These are phyloP conservation scores for Gymnocephalus cernua DNA, from an alignment of 2,113 vertebrate species.

Conservation along the genomic window DNA sequence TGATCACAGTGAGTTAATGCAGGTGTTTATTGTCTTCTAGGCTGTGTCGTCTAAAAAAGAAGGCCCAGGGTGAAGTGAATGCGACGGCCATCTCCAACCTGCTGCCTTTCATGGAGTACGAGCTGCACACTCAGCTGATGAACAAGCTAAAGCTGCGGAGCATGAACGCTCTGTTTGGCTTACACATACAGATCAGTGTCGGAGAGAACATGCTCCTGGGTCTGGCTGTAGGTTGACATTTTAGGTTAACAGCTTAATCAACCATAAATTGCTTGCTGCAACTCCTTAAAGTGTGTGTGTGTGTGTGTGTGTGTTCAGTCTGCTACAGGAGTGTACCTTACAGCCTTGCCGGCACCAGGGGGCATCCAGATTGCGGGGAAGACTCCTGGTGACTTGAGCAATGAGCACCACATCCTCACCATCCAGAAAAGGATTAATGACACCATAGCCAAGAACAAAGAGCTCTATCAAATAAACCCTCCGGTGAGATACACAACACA, in stretches of 20 bases:
- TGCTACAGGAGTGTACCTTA: constrained; percentile 96
- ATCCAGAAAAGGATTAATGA: constrained; percentile 99
- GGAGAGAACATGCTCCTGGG: constrained; percentile 98
- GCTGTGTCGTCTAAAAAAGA: constrained; percentile 97
- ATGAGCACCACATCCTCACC: constrained; percentile 93
- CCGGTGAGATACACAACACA: constrained; percentile 85
- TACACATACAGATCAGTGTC: constrained; percentile 95
- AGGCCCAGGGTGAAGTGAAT: constrained; percentile 97
- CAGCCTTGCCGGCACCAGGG: constrained; percentile 92
- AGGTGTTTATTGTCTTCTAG: constrained; percentile 73
- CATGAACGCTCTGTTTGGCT: constrained; percentile 97
- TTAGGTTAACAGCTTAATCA: not conserved
- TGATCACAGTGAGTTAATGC: constrained; percentile 6
- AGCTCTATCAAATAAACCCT: constrained; percentile 94
- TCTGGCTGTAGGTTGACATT: constrained; percentile 90
- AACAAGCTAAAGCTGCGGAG: constrained; percentile 97
- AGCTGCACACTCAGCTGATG: constrained; percentile 98
- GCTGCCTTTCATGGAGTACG: constrained; percentile 98
- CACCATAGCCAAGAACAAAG: constrained; percentile 94
- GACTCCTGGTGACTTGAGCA: constrained; percentile 91
- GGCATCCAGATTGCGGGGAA: constrained; percentile 97
- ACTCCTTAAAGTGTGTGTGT: not conserved
- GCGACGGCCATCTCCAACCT: constrained; percentile 95
- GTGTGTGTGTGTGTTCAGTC: constrained; percentile 84
- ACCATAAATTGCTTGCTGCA: not conserved